These are phyloP conservation scores for Dipus sagitta DNA, from an alignment of 2,797 vertebrate species.

Conservation along the genomic window DNA sequence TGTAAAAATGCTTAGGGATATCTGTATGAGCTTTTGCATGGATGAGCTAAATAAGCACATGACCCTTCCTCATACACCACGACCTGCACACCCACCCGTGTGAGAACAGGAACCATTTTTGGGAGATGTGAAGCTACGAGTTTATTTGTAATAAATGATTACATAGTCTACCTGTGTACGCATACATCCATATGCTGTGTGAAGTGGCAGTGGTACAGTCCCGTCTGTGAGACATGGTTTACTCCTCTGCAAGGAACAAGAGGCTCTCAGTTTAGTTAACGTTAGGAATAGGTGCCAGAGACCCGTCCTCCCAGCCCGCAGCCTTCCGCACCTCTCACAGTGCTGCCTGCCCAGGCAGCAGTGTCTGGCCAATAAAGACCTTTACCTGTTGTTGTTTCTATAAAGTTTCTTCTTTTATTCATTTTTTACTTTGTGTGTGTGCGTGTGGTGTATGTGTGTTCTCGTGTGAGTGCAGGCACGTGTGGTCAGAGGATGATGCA, in stretches of 20 bases:
- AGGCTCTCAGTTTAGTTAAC: background rate
- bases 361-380: conserved; percentile 86
- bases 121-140: conserved; percentile 78
- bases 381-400: conserved; percentile 75
- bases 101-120: conserved; percentile 84
- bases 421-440: too few relatives aligned
- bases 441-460: too few relatives aligned
- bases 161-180: conserved; percentile 70
- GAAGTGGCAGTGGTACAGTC: conserved; percentile 74
- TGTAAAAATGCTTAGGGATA: conserved; percentile 81
- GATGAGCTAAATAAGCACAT: conserved; percentile 85
- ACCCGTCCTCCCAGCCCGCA: conserved; percentile 72
- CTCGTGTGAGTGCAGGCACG: background rate
- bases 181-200: conserved; percentile 83
- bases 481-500: background rate
- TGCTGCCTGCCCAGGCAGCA: conserved; percentile 71
- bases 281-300: conserved; percentile 81
- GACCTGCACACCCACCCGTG: conserved; percentile 78
- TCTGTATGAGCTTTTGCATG: conserved; percentile 86
- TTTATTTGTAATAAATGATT: conserved; percentile 81
- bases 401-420: too few relatives aligned
- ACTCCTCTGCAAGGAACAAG: conserved; percentile 55
- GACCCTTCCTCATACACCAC: conserved; percentile 84
- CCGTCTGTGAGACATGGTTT: conserved; percentile 76
- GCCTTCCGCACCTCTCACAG: conserved; percentile 79